Conservation (phyloP, 2,113 vertebrate species). For the Dicrurus megarhynchus region DNA sequence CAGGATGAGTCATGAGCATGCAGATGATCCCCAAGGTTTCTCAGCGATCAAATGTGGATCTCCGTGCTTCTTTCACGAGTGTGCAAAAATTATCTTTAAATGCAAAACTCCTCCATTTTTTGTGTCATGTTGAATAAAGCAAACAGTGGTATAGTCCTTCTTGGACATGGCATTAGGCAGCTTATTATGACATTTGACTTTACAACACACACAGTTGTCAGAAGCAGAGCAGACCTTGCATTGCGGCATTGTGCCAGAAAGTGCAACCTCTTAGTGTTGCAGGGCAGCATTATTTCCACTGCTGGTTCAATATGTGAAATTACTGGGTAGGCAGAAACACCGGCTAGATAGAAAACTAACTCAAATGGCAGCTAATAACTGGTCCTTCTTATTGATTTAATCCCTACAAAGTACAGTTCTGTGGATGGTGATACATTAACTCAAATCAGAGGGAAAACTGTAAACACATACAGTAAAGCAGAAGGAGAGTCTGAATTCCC, state of each 20-base stretch:
- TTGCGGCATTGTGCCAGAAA: background rate
- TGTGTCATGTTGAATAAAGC: background rate
- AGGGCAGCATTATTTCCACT: background rate
- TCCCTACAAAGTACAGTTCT: background rate
- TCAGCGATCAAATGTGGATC: background rate
- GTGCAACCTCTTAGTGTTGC: background rate
- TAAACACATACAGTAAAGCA: background rate
- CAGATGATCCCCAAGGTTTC: background rate
- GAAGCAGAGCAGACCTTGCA: background rate
- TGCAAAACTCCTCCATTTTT: background rate
- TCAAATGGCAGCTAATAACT: background rate
- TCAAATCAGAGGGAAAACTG: background rate
- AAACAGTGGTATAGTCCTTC: background rate
- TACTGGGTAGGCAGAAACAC: background rate
- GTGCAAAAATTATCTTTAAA: background rate
- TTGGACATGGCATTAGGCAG: background rate
- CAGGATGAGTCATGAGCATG: background rate
- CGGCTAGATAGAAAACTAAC: background rate
- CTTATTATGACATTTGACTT: background rate
- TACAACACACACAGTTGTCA: background rate
- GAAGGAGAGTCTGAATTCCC: background rate
- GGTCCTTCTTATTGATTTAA: background rate
- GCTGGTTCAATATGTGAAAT: background rate
- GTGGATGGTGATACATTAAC: background rate
- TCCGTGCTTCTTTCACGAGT: fast-evolving